Conservation (phyloP, 2,113 vertebrate species). For the Clarias batrachus region DNA sequence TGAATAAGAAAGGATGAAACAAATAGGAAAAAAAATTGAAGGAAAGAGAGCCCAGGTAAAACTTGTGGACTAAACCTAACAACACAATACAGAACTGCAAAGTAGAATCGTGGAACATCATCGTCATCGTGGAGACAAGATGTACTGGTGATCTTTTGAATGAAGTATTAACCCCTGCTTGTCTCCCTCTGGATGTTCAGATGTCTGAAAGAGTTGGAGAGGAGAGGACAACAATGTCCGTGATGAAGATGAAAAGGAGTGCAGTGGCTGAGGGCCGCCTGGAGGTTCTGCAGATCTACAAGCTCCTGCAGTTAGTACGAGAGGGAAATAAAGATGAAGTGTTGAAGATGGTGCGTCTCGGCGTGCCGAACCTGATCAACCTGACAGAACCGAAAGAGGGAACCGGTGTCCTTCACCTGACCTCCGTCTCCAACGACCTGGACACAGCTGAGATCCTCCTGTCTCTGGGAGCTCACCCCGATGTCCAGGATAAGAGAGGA, state of each 20-base stretch:
- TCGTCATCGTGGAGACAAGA: neutral
- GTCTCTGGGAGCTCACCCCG: slow-evolving; percentile 74
- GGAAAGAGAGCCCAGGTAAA: neutral
- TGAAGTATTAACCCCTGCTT: neutral
- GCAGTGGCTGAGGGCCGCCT: slow-evolving; percentile 72
- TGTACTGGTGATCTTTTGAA: neutral
- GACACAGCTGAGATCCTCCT: slow-evolving; percentile 83
- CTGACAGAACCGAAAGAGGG: slow-evolving; percentile 82
- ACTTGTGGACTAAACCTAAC: neutral
- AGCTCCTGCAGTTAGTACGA: slow-evolving; percentile 82
- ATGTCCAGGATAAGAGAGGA: slow-evolving; percentile 81
- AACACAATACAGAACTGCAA: neutral
- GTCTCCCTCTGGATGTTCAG: neutral
- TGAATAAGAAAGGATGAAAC: neutral
- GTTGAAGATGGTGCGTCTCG: slow-evolving; percentile 77
- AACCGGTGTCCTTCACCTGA: slow-evolving; percentile 77
- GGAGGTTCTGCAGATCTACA: slow-evolving; percentile 84
- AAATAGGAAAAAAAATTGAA: neutral
- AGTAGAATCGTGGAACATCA: neutral
- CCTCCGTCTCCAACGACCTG: slow-evolving; percentile 73
- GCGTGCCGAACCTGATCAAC: slow-evolving; percentile 82
- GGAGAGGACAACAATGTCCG: neutral
- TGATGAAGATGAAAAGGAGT: neutral
- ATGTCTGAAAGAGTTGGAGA: neutral
- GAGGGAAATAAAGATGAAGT: slow-evolving; percentile 76